A percentile compares a stretch with the other conserved stretches of the same genome.
These are phyloP conservation scores for Scaptomyza parva DNA, from an alignment of 2,888 invertebrate genomes.

Conservation along the genomic window DNA sequence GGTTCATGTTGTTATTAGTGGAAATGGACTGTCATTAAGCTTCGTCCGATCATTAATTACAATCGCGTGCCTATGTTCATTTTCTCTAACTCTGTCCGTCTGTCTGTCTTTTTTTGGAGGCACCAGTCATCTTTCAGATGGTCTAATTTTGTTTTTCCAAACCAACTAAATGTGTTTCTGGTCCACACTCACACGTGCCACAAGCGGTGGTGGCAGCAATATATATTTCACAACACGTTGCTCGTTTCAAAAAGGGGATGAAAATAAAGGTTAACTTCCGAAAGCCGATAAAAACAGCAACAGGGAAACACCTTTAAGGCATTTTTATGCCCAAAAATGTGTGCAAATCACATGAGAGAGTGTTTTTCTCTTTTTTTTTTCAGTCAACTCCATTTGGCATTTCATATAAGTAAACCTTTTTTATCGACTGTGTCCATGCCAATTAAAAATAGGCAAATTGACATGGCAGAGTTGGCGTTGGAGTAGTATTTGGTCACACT, in stretches of 20 bases:
- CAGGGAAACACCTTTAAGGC: constrained; percentile 1
- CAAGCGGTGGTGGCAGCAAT: constrained; percentile 27
- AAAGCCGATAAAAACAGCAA: constrained; percentile 7
- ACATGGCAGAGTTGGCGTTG: no score
- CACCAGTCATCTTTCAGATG: constrained; percentile 38
- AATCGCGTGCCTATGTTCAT: constrained; percentile 51
- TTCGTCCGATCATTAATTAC: constrained; percentile 48
- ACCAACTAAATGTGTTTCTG: constrained; percentile 35
- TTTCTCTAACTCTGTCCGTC: constrained; percentile 29
- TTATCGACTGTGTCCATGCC: background rate
- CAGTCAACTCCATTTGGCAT: background rate
- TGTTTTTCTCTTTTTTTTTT: no score
- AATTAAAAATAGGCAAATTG: constrained; percentile 33
- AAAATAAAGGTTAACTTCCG: constrained; percentile 17
- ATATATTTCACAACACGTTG: constrained; percentile 27
- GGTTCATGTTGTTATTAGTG: constrained; percentile 28
- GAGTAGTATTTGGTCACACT: constrained; percentile 41
- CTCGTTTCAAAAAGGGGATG: constrained; percentile 30
- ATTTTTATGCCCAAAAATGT: constrained; percentile 1
- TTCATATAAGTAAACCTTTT: constrained; percentile 1
- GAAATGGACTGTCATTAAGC: constrained; percentile 54
- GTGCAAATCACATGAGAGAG: background rate
- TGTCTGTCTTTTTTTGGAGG: constrained; percentile 6
- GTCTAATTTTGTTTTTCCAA: constrained; percentile 43
- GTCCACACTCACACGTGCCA: constrained; percentile 51